Percentiles rank a stretch among this genome's conserved stretches.
These are phyloP conservation scores for Amphiduros pacificus DNA, from an alignment of 2,888 invertebrate species.

Conservation along the genomic window DNA sequence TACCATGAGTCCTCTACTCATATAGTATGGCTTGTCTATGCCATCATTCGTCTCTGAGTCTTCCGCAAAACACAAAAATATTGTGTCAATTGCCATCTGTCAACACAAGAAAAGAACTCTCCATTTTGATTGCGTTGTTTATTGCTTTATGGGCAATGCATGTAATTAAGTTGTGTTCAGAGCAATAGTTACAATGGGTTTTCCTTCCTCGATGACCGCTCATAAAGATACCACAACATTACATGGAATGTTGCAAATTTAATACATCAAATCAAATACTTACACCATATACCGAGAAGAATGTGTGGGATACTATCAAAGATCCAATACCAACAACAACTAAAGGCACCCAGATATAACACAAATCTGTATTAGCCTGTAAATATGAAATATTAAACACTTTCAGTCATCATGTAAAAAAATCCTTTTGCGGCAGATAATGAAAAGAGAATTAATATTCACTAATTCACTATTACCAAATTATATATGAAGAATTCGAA, in stretches of 20 bases:
- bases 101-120: no score
- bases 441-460: background rate
- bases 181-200: no score
- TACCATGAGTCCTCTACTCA: constrained; percentile 57
- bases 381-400: constrained; percentile 1
- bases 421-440: background rate
- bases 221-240: no score
- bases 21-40: constrained; percentile 50
- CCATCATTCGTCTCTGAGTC: constrained; percentile 80
- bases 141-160: no score
- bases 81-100: constrained; percentile 82
- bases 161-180: no score
- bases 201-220: no score
- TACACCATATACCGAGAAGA: constrained; percentile 90
- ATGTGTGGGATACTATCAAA: constrained; percentile 81
- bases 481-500: no score
- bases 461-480: background rate
- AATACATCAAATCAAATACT: constrained; percentile 30
- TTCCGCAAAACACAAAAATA: constrained; percentile 91
- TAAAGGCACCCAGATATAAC: constrained; percentile 45
- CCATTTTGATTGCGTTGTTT: no score
- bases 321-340: constrained; percentile 39
- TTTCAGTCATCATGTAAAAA: no score
- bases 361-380: constrained; percentile 33
- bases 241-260: no score